A percentile compares a stretch with the other conserved stretches of the same genome.
These are phyloP conservation scores for Malurus melanocephalus DNA, from an alignment of 2,113 vertebrate genomes.

Conservation along the genomic window DNA sequence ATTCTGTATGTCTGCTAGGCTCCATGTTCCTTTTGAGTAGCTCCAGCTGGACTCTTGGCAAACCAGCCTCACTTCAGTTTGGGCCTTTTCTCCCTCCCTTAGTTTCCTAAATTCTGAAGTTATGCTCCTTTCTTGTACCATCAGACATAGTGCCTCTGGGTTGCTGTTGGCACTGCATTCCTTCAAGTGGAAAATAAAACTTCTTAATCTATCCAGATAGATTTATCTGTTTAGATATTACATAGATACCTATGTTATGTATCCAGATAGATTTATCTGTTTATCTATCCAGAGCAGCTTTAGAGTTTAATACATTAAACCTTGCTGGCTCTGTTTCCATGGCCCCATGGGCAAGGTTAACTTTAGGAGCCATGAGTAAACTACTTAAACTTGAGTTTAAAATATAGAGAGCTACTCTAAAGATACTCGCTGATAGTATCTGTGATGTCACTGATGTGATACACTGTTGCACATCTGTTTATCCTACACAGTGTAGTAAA, in stretches of 20 bases:
- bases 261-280: too few species aligned
- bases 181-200: background rate
- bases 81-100: rapidly evolving
- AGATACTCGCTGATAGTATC: background rate
- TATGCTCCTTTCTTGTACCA: background rate
- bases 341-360: background rate
- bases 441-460: background rate
- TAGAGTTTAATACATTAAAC: background rate
- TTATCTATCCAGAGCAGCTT: background rate
- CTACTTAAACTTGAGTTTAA: background rate
- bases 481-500: background rate
- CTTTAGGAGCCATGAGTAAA: background rate
- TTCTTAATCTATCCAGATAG: too few species aligned
- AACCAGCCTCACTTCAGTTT: background rate
- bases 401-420: background rate
- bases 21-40: background rate
- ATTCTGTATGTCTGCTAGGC: background rate
- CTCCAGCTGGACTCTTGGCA: background rate
- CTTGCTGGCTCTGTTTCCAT: background rate
- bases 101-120: background rate
- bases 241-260: too few species aligned
- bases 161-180: background rate
- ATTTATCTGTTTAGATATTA: background rate
- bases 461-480: background rate
- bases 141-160: background rate